Percentiles rank a stretch among this genome's conserved stretches.
These are phyloP conservation scores for Coleophora deauratella DNA, from an alignment of 2,888 invertebrate species.

Conservation along the genomic window DNA sequence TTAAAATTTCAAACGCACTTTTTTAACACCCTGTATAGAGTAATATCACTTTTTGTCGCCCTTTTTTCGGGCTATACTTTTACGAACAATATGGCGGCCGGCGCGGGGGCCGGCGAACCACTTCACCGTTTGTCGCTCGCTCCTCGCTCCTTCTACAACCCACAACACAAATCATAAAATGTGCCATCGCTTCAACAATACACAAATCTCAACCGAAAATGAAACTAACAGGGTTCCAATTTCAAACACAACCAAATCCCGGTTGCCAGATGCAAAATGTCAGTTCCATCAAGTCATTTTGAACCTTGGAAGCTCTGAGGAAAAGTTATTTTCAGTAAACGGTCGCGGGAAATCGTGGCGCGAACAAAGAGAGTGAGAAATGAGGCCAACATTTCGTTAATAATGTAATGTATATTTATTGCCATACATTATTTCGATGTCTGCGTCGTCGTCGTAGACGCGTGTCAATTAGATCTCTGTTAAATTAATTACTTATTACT, in stretches of 20 bases:
- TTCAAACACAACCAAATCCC: constrained; percentile 24
- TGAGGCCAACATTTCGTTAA: constrained; percentile 72
- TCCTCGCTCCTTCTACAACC: too few species aligned
- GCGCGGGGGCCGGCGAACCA: too few species aligned
- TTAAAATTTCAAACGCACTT: too few species aligned
- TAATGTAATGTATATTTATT: constrained; percentile 74
- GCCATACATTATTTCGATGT: constrained; percentile 55
- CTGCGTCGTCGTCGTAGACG: constrained; percentile 42
- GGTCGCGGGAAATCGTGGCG: constrained; percentile 52
- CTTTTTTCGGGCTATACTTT: too few species aligned
- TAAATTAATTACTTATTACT: constrained; percentile 19
- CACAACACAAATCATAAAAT: constrained; percentile 71
- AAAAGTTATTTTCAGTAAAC: constrained; percentile 63
- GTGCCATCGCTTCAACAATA: constrained; percentile 36
- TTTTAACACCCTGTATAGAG: too few species aligned
- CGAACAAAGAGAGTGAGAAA: constrained; percentile 73
- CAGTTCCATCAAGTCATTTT: constrained; percentile 55
- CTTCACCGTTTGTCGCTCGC: constrained; percentile 51
- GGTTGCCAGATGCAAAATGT: constrained; percentile 52
- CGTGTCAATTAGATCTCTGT: constrained; percentile 46
- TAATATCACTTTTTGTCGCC: too few species aligned
- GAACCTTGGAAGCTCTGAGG: constrained; percentile 53
- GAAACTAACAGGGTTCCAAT: constrained; percentile 32
- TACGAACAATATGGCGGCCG: too few species aligned
- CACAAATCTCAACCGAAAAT: constrained; percentile 37